Conservation (phyloP, 2,797 vertebrate genomes). For the Trematomus bernacchii region DNA sequence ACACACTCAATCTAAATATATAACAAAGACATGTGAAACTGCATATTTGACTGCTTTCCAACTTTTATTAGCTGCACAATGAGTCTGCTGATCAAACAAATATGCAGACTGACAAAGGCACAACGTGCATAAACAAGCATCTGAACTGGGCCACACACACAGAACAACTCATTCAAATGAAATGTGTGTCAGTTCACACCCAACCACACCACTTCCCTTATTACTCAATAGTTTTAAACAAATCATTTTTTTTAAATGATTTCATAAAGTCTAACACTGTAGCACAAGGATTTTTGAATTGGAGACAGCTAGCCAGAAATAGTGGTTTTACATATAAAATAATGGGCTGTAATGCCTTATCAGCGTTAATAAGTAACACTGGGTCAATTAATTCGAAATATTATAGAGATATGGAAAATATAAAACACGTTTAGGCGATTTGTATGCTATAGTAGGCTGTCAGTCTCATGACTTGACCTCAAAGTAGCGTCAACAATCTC, state of each 20-base stretch:
- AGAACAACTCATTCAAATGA: conserved; percentile 59
- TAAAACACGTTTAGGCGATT: neutral
- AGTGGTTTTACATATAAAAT: neutral
- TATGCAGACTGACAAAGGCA: conserved; percentile 17
- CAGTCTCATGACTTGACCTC: neutral
- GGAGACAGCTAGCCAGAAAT: neutral
- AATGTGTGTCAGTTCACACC: conserved; percentile 65
- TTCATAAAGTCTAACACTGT: neutral
- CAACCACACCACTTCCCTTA: conserved; percentile 68
- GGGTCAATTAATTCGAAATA: neutral
- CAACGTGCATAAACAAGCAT: conserved; percentile 16
- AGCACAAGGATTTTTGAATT: neutral
- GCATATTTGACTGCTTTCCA: conserved; percentile 22
- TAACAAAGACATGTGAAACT: neutral
- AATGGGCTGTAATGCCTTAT: neutral
- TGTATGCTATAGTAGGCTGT: neutral
- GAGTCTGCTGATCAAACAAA: conserved; percentile 22
- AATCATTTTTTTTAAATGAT: conserved; percentile 34
- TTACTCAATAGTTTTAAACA: conserved; percentile 63
- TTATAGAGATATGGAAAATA: fast-evolving
- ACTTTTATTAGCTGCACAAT: neutral
- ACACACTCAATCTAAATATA: conserved; percentile 1
- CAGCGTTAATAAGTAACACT: neutral
- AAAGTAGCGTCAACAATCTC: neutral
- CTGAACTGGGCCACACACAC: conserved; percentile 18